phyloP scores from a whole-genome alignment of 2,797 vertebrate species.

The Bucorvus abyssinicus region DNA sequence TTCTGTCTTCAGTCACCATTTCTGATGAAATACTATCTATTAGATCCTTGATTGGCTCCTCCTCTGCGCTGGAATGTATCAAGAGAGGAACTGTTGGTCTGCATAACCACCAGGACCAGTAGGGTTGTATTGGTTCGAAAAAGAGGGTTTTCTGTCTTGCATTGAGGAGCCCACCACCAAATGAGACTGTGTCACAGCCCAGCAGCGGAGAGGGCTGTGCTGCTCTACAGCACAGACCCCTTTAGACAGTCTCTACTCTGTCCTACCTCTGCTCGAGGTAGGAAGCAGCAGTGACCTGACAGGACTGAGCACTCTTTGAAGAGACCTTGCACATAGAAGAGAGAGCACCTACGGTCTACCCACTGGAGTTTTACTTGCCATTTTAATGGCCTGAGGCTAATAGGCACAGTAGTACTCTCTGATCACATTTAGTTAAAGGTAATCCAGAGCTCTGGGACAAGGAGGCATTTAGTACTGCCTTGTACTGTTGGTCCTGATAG shows the following conservation, averaged over 20 bases:
- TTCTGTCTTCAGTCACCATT: background rate
- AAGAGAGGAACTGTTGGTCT: background rate
- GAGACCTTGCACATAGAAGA: background rate
- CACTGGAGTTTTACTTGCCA: background rate
- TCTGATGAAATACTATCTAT: background rate
- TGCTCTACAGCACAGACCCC: background rate
- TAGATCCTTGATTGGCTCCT: background rate
- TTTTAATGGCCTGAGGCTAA: background rate
- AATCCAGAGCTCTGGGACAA: background rate
- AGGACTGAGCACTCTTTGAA: background rate
- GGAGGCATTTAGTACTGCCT: background rate
- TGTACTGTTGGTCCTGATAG: background rate
- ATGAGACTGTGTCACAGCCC: background rate
- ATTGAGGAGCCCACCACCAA: background rate
- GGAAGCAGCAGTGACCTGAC: background rate
- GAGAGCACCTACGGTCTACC: rapidly evolving
- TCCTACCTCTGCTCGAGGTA: rapidly evolving
- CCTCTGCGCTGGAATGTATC: background rate
- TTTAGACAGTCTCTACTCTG: background rate
- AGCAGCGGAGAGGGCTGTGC: background rate
- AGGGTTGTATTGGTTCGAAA: background rate
- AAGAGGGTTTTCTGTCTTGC: background rate
- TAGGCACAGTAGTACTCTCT: background rate
- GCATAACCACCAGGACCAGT: background rate
- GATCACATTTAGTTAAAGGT: background rate